Percentiles rank a stretch among this genome's conserved stretches.
These are phyloP conservation scores for Gymnoscopelus microlampas DNA, from an alignment of 2,797 vertebrate species.

Conservation along the genomic window DNA sequence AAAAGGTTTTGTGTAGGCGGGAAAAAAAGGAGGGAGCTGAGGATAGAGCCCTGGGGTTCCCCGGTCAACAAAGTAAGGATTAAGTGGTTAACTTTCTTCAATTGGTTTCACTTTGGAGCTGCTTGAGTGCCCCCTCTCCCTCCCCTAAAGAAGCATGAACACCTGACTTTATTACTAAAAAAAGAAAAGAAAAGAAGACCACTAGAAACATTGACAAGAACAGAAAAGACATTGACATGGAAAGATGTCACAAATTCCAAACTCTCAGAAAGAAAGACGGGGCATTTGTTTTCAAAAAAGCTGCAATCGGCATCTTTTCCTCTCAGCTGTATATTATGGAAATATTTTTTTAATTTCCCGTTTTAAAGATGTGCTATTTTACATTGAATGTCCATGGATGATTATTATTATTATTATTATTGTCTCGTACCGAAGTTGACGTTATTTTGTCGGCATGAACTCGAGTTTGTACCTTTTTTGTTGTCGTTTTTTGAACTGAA, in stretches of 20 bases:
- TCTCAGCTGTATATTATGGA: conserved; percentile 21
- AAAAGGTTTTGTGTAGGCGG: neutral
- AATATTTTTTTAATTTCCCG: conserved; percentile 53
- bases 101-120: no score
- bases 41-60: no score
- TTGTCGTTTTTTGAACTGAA: conserved; percentile 24
- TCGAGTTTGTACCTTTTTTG: conserved; percentile 30
- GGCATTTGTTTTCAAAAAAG: neutral
- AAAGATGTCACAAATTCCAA: neutral
- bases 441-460: conserved; percentile 54
- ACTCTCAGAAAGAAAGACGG: neutral
- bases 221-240: neutral
- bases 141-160: neutral
- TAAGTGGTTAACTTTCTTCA: no score
- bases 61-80: no score
- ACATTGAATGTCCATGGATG: conserved; percentile 12
- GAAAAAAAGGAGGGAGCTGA: neutral
- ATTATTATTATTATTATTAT: no score
- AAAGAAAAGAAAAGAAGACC: conserved; percentile 6
- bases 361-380: conserved; percentile 28
- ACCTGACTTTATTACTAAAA: no score
- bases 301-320: neutral
- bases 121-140: no score
- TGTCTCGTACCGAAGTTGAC: conserved; percentile 28
- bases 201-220: conserved; percentile 11